Base-by-base conservation (phyloP, 2,797 vertebrate genomes). In the Enoplosus armatus region DNA sequence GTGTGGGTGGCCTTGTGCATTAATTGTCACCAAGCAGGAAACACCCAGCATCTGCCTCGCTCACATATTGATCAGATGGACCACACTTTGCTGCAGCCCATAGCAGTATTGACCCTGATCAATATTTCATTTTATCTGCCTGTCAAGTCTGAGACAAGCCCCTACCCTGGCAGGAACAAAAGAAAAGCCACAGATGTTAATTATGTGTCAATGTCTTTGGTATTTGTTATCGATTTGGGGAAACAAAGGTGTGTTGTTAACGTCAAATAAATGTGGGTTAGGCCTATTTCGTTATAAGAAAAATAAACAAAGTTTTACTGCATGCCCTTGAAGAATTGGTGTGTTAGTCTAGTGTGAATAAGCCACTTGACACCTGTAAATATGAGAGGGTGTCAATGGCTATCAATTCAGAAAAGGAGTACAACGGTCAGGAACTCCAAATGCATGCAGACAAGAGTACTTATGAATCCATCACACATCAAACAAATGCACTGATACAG, bases 81-180 rank as follows among this genome's bases (percentile, higher is more conserved):
- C 80, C 75, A 78, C 76, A 79, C 79, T 88, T 87, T 83, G 77
- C 74, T 77, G 81, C 53, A 83, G 75, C 74, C 85, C 64, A 81
- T 84, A 77, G 83, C 64, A 20, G 54, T 70, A 90, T 90, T 76
- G 83, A 87, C 88, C 77, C 60, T 41, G 53, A 92, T 94, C 94
- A 92, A 94, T 95, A 91, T 88, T 94, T 93, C 84, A 94, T 94
- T 92, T 93, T 82, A 92, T 92, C 91, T 91, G 84, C 78, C 67
- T 85, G 90, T 93, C 89, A 83, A 77, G 59, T 79, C 53, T 68
- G 53, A 84, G 81, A 83, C 79, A 67, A 82, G 71, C 35, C 29
- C 8, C 7, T 48, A 43, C 72, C 65, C 24, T 24, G 11, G 43
- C 60, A 74, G 69, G 64, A 47, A 75, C 66, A 80, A 85, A 80